Conservation (phyloP, 2,113 vertebrate genomes). For the Crotalus horridus region DNA sequence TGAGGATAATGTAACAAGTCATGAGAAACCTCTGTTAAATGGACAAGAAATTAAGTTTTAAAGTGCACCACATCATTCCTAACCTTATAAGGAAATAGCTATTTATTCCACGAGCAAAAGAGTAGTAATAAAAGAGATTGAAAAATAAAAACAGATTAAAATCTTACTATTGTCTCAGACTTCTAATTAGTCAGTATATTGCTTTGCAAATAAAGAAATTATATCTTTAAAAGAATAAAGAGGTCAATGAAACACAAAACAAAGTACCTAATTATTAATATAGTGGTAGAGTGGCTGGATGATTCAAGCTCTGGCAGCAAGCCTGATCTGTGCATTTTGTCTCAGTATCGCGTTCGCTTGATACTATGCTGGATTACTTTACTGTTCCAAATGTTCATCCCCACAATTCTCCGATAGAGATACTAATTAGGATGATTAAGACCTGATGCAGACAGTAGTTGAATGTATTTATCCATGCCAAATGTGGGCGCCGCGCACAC, state of each 20-base stretch:
- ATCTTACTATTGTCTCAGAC: background rate
- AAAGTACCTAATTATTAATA: background rate
- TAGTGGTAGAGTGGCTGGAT: background rate
- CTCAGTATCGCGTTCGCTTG: background rate
- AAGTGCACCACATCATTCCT: background rate
- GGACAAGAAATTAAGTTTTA: background rate
- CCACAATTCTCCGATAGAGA: background rate
- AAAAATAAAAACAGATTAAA: background rate
- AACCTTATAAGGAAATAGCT: background rate
- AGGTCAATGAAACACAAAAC: background rate
- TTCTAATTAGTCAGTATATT: background rate
- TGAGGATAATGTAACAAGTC: background rate
- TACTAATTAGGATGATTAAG: fast-evolving
- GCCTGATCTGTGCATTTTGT: background rate
- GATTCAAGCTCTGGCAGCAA: background rate
- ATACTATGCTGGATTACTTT: background rate
- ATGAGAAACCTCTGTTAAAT: background rate
- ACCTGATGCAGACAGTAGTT: background rate
- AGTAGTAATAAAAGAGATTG: background rate
- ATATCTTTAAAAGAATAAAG: background rate
- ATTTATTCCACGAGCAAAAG: background rate
- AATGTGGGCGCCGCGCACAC: background rate
- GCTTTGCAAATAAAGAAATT: background rate
- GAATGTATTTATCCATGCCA: background rate
- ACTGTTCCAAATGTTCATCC: background rate